Conservation (phyloP, 2,113 vertebrate genomes). For the Chrysochloris asiatica region DNA sequence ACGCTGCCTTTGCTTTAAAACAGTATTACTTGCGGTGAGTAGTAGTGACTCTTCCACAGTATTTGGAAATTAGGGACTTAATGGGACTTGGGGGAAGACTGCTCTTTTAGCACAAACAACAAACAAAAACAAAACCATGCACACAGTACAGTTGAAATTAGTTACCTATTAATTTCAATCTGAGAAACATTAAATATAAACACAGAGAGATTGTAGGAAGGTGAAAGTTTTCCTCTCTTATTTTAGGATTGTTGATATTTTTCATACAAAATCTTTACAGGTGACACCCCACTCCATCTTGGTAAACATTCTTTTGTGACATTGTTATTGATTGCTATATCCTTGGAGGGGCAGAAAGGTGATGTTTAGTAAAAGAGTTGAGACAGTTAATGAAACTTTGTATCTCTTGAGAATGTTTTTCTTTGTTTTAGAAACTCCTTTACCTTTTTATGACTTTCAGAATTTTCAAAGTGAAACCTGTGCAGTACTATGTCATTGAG, state of each 20-base stretch:
- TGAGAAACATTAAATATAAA: slow-evolving; percentile 16
- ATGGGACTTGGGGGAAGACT: slow-evolving; percentile 69
- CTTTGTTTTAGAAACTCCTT: slow-evolving; percentile 78
- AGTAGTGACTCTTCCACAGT: slow-evolving; percentile 79
- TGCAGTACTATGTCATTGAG: slow-evolving; percentile 48
- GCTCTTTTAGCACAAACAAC: slow-evolving; percentile 42
- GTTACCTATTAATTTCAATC: slow-evolving; percentile 41
- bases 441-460: slow-evolving; percentile 60
- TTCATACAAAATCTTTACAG: slow-evolving; percentile 77
- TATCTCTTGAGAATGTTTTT: slow-evolving; percentile 75
- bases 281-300: slow-evolving; percentile 59
- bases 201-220: neutral
- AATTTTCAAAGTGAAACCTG: slow-evolving; percentile 54
- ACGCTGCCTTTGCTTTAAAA: slow-evolving; percentile 99
- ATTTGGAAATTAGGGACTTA: slow-evolving; percentile 74
- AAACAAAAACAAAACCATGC: neutral
- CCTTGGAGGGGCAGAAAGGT: slow-evolving; percentile 58
- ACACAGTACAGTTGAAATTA: slow-evolving; percentile 58
- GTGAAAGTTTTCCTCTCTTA: slow-evolving; percentile 53
- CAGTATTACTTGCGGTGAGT: slow-evolving; percentile 99
- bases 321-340: slow-evolving; percentile 79
- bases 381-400: slow-evolving; percentile 82
- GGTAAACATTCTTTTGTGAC: slow-evolving; percentile 81
- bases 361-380: slow-evolving; percentile 69
- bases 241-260: slow-evolving; percentile 74